A percentile compares a stretch with the other conserved stretches of the same genome.
Evolutionary conservation across 2,113 vertebrate species (phyloP).

Genomic region (Fulmarus glacialis): DNA sequence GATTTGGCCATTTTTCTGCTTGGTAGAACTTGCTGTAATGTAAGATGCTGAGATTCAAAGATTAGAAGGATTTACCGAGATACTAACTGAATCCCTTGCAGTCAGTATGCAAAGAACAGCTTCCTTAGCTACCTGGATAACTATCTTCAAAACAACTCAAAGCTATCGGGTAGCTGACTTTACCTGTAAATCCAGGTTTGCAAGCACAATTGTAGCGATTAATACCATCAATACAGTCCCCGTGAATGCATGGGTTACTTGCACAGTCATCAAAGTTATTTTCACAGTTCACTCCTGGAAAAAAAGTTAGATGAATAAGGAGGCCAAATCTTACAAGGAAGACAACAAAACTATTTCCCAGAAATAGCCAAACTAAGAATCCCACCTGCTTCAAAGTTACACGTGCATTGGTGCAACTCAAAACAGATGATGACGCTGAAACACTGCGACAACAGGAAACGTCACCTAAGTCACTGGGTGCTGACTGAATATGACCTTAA

Average conservation of each 20-base stretch:
- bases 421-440: background rate
- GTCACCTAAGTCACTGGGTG: background rate
- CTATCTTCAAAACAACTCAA: background rate
- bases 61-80: background rate
- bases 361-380: background rate
- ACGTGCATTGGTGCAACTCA: background rate
- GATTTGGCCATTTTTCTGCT: background rate
- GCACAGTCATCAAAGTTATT: slow-evolving; percentile 91
- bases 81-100: background rate
- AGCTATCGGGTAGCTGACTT: background rate
- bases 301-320: background rate
- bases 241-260: slow-evolving; percentile 87
- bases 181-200: slow-evolving; percentile 90
- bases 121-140: background rate
- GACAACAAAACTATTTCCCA: background rate
- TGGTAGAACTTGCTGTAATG: background rate
- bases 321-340: background rate
- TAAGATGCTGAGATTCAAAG: slow-evolving; percentile 4
- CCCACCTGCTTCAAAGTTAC: background rate
- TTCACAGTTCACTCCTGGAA: slow-evolving; percentile 89
- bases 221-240: slow-evolving; percentile 88
- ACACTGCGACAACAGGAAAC: background rate
- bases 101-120: background rate
- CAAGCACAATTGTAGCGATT: slow-evolving; percentile 90
- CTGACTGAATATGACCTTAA: background rate